Evolutionary conservation across 92 coral and sea anemone species (phyloP).

Genomic region (Bergia puertoricense): DNA sequence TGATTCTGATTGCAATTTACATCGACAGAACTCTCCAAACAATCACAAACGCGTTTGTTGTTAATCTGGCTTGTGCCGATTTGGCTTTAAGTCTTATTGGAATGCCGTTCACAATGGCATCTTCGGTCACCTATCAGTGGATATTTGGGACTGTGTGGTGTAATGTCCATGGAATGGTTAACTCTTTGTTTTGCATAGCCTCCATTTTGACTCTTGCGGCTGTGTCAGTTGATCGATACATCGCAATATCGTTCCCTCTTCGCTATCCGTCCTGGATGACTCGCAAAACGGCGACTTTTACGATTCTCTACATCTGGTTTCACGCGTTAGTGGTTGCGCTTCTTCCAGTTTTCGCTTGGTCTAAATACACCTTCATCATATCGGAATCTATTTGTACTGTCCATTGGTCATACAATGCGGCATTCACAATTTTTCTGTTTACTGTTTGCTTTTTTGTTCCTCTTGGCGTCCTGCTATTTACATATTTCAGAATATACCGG

Average conservation of each 20-base stretch:
- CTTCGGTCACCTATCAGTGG: constrained; percentile 87
- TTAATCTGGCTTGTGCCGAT: constrained; percentile 86
- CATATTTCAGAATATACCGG: constrained; percentile 65
- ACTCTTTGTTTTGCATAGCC: constrained; percentile 84
- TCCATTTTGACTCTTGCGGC: constrained; percentile 86
- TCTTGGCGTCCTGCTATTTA: constrained; percentile 65
- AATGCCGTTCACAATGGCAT: constrained; percentile 89
- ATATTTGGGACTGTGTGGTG: constrained; percentile 83
- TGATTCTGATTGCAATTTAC: constrained; percentile 78
- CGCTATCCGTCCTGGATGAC: constrained; percentile 77
- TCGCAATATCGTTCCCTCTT: constrained; percentile 83
- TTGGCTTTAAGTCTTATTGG: constrained; percentile 68
- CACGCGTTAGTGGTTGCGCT: constrained; percentile 67
- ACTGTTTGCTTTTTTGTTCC: constrained; percentile 82
- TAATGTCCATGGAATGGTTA: constrained; percentile 80
- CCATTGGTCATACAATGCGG: constrained; percentile 66
- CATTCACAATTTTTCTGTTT: constrained; percentile 70
- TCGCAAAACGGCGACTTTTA: constrained; percentile 54
- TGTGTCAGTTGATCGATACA: constrained; percentile 86
- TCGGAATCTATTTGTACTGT: constrained; percentile 88
- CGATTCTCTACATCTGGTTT: constrained; percentile 79
- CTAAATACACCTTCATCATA: constrained; percentile 63
- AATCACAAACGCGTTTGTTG: constrained; percentile 86
- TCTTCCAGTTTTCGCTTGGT: constrained; percentile 78
- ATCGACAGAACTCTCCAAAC: constrained; percentile 79